Evolutionary conservation across 2,888 invertebrate genomes (phyloP).

Genomic region (Eulithis prunata): DNA sequence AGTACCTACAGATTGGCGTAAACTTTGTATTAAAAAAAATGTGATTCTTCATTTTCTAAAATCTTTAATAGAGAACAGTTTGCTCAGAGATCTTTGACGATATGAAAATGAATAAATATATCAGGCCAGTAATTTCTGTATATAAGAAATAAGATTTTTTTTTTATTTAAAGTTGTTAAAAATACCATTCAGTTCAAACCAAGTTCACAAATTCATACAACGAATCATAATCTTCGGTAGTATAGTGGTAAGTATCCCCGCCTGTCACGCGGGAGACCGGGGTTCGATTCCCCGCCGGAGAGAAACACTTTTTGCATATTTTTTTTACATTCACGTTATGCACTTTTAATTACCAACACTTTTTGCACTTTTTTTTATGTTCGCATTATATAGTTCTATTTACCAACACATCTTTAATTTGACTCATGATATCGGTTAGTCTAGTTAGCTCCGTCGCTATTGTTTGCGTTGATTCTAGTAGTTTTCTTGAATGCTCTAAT

Average conservation of each 20-base stretch:
- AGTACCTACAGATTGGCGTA: too few species aligned
- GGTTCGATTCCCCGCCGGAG: constrained; percentile 77
- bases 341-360: too few species aligned
- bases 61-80: too few species aligned
- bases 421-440: constrained; percentile 56
- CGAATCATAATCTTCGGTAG: constrained; percentile 71
- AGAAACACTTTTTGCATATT: constrained; percentile 14
- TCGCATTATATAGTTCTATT: constrained; percentile 39
- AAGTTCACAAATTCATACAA: background rate
- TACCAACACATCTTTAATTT: constrained; percentile 60
- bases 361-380: constrained; percentile 5
- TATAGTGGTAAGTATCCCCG: constrained; percentile 85
- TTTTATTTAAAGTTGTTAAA: too few species aligned
- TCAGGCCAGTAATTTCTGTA: too few species aligned
- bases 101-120: too few species aligned
- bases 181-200: too few species aligned
- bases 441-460: constrained; percentile 57
- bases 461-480: constrained; percentile 51
- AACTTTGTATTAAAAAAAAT: too few species aligned
- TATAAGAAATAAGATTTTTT: too few species aligned
- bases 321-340: too few species aligned
- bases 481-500: constrained; percentile 51
- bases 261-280: constrained; percentile 86
- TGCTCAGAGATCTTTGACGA: too few species aligned
- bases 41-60: too few species aligned